Evolutionary conservation across 2,888 invertebrate genomes (phyloP).

Genomic region (Clusia tigrina): DNA sequence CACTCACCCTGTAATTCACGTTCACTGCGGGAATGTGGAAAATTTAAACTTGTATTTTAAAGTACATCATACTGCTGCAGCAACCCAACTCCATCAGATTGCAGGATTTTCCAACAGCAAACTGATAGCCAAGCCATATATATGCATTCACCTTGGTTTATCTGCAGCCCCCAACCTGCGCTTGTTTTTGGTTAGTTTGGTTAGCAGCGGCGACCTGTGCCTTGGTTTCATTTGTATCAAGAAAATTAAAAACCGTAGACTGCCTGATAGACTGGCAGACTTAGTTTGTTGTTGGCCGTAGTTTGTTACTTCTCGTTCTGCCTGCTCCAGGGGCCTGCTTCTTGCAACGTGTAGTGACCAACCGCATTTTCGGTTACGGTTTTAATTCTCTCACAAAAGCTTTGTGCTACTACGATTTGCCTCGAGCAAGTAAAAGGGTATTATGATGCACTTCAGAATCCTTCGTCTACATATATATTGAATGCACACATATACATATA

Average conservation of each 20-base stretch:
- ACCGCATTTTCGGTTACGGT: slow-evolving; percentile 3
- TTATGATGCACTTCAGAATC: no score
- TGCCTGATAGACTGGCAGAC: no score
- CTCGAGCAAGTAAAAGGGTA: no score
- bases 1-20: slow-evolving; percentile 1
- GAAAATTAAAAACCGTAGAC: slow-evolving; percentile 10
- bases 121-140: not conserved
- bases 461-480: no score
- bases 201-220: not conserved
- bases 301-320: not conserved
- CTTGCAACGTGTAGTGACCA: not conserved
- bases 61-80: not conserved
- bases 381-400: slow-evolving; percentile 1
- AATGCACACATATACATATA: no score
- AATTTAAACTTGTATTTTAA: slow-evolving; percentile 15
- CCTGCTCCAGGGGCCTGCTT: no score
- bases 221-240: not conserved
- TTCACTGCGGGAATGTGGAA: not conserved
- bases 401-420: not conserved
- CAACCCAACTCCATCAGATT: not conserved
- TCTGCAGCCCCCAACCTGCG: not conserved
- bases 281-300: not conserved
- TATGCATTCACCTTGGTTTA: not conserved
- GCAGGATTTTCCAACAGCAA: not conserved
- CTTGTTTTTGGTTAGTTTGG: not conserved